A percentile compares a stretch with the other conserved stretches of the same genome.
phyloP scores from a whole-genome alignment of 2,888 invertebrate genomes.

The Oxystoma pomonae region DNA sequence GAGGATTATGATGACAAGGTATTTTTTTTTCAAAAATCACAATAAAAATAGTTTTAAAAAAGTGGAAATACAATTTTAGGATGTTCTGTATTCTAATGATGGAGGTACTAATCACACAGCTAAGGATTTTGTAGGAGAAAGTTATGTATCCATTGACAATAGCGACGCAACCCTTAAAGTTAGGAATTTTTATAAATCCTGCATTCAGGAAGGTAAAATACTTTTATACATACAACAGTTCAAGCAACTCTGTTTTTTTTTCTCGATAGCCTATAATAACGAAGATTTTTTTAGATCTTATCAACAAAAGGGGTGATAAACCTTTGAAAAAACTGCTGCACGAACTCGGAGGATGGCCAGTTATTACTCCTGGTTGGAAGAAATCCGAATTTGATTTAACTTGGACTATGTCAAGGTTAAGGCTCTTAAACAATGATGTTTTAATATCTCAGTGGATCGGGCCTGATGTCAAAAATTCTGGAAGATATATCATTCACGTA shows the following conservation, averaged over 20 bases:
- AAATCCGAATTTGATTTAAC: slow-evolving; percentile 64
- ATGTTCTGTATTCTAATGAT: neutral
- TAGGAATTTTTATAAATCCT: slow-evolving; percentile 78
- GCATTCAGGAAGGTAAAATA: slow-evolving; percentile 71
- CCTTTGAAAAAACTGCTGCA: slow-evolving; percentile 67
- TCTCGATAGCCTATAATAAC: too few species aligned
- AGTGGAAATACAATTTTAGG: neutral
- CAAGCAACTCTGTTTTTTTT: too few species aligned
- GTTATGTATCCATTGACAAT: slow-evolving; percentile 24
- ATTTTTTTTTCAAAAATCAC: slow-evolving; percentile 9
- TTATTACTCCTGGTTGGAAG: slow-evolving; percentile 66
- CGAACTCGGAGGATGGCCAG: slow-evolving; percentile 86
- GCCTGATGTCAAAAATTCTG: slow-evolving; percentile 88
- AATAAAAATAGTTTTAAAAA: neutral
- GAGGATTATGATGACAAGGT: slow-evolving; percentile 35
- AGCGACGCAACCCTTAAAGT: slow-evolving; percentile 72
- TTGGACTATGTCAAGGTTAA: slow-evolving; percentile 66
- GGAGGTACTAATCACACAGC: slow-evolving; percentile 5
- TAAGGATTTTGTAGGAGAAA: slow-evolving; percentile 25
- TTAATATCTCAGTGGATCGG: slow-evolving; percentile 79
- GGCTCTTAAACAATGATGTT: slow-evolving; percentile 81
- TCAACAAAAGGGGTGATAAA: slow-evolving; percentile 61
- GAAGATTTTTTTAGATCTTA: slow-evolving; percentile 17
- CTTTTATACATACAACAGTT: too few species aligned
- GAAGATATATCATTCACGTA: slow-evolving; percentile 78